A percentile compares a stretch with the other conserved stretches of the same genome.
These are phyloP conservation scores for Sinonovacula constricta DNA, from an alignment of 1,140 invertebrate genomes.

Conservation along the genomic window DNA sequence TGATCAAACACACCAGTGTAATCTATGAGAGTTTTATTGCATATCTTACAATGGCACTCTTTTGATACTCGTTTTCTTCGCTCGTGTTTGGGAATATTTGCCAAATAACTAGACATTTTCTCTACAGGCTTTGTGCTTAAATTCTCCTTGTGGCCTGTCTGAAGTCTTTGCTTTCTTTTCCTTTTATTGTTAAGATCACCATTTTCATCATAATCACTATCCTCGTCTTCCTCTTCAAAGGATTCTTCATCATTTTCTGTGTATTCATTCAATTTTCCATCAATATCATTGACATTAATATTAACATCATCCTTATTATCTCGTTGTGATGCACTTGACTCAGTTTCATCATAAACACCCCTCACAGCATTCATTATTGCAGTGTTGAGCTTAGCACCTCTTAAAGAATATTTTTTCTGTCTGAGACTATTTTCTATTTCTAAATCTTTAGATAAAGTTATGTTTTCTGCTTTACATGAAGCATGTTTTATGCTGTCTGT, in stretches of 20 bases:
- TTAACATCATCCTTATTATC: slow-evolving; percentile 7
- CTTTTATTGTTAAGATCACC: not conserved
- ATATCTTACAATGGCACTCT: slow-evolving; percentile 56
- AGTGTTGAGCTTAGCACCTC: slow-evolving; percentile 55
- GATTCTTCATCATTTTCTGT: not conserved
- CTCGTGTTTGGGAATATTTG: slow-evolving; percentile 14
- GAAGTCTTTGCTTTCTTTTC: slow-evolving; percentile 5
- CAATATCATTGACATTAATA: not conserved
- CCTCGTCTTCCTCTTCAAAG: slow-evolving; percentile 21
- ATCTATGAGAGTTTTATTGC: slow-evolving; percentile 58
- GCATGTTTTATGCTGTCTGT: no score
- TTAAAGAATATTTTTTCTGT: slow-evolving; percentile 54
- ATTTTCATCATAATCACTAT: slow-evolving; percentile 22
- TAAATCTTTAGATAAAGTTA: no score
- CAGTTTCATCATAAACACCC: slow-evolving; percentile 17
- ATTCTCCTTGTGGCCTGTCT: slow-evolving; percentile 31
- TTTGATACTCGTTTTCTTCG: slow-evolving; percentile 17
- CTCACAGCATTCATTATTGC: slow-evolving; percentile 58
- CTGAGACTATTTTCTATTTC: no score
- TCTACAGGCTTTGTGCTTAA: not conserved
- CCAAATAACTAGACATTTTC: slow-evolving; percentile 24
- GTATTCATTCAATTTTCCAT: not conserved
- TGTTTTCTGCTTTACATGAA: no score
- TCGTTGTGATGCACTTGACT: not conserved
- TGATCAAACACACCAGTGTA: slow-evolving; percentile 59